Base-by-base conservation (phyloP, 2,888 invertebrate species). In the Orthonychiurus folsomi region DNA sequence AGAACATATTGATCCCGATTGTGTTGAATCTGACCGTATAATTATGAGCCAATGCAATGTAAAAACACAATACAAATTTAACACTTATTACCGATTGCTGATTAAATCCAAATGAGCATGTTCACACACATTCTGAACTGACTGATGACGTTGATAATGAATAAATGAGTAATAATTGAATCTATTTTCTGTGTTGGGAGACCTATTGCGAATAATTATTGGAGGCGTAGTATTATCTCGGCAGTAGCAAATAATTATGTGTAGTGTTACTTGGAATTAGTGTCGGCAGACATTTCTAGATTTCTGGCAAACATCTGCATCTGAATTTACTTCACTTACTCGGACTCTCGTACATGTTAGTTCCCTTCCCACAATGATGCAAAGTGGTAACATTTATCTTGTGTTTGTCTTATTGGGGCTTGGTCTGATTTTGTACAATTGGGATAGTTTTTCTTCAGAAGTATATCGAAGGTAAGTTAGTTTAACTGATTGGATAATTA, bases 101-200 rank as follows among this genome's bases (percentile, higher is more conserved):
- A 37, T 37, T 15, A 37, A 37, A 37, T 9, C 37, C 5, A 37
- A 37, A 37, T 37, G 37, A 9, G 5, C 5, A 37, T 37, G 37
- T 9, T n/a, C n/a, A 37, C 37, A 5, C 37, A 37, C 37, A 37
- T 37, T 9, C 37, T 37, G 37, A 37, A 37, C 37, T 15, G 37
- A 37, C 37, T 37, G 37, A n/a, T n/a, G n/a, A 37, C 37, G 37
- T 37, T 37, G 37, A 37, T 37, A 37, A 37, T 37, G 37, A 37
- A 37, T 37, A 15, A 37, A 37, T 37, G 15, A 37, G 15, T 37
- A 37, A 37, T 37, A 37, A 37, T 37, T 37, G 37, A 37, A 37
- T 37, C 15, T 37, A 37, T 37, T 37, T 37, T 9, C 37, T 37
- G 15, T 15, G 37, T 9, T 37, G 9, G 37, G 15, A 37, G 37